Evolutionary conservation across 2,113 vertebrate genomes (phyloP).

Genomic region (Thamnophis sirtalis): DNA sequence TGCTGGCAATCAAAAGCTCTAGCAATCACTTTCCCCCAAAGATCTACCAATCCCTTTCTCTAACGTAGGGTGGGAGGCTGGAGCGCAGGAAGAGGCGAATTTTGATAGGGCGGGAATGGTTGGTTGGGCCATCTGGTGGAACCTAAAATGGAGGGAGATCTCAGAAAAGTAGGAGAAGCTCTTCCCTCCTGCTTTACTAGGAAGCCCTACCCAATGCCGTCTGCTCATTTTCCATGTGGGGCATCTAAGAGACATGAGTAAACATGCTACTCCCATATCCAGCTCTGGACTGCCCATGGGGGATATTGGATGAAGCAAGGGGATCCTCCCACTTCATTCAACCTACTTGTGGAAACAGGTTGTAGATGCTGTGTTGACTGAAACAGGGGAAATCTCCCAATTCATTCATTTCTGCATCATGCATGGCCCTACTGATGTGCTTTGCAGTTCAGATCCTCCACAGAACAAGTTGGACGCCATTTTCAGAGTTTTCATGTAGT

Average conservation of each 20-base stretch:
- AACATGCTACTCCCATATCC: neutral
- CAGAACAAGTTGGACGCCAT: neutral
- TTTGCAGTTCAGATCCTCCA: neutral
- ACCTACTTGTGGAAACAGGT: neutral
- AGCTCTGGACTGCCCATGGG: neutral
- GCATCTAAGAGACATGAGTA: neutral
- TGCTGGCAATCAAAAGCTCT: neutral
- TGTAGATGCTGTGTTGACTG: neutral
- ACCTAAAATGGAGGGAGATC: neutral
- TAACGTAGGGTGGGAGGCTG: neutral
- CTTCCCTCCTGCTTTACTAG: neutral
- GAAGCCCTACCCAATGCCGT: neutral
- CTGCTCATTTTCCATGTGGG: neutral
- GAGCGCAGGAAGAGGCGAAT: neutral
- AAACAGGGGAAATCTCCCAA: neutral
- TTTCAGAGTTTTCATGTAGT: neutral
- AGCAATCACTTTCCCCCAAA: neutral
- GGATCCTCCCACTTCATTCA: neutral
- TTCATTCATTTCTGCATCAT: neutral
- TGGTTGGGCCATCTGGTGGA: neutral
- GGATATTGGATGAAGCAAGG: neutral
- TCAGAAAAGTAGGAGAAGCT: neutral
- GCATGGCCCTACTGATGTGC: neutral
- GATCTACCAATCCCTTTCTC: neutral
- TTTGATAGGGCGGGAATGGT: neutral